These are phyloP conservation scores for Alectura lathami DNA, from an alignment of 2,113 vertebrate species.

Conservation along the genomic window DNA sequence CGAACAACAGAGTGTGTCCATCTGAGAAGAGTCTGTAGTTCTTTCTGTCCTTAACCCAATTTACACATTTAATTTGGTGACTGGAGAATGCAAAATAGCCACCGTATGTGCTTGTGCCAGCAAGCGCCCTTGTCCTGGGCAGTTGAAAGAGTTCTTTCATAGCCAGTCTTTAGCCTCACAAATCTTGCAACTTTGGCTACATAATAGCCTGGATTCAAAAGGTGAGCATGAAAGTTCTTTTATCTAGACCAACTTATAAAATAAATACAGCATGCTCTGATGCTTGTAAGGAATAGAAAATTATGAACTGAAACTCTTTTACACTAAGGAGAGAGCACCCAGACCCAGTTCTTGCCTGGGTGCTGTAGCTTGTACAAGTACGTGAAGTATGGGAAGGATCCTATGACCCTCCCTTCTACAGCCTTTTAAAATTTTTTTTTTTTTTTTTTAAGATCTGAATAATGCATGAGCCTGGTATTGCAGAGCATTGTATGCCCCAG, in stretches of 20 bases:
- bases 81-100: neutral
- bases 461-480: neutral
- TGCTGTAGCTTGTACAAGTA: neutral
- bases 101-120: neutral
- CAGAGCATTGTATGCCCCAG: conserved; percentile 11
- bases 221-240: neutral
- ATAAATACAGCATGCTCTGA: neutral
- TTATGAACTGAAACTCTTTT: neutral
- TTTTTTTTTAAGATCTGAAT: neutral
- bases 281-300: neutral
- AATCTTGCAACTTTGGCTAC: neutral
- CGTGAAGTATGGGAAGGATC: neutral
- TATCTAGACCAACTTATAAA: neutral
- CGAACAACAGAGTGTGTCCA: neutral
- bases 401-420: neutral
- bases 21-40: neutral
- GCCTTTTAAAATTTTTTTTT: neutral
- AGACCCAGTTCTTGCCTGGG: neutral
- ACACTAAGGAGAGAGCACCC: neutral
- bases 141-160: neutral
- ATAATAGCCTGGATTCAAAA: neutral
- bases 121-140: neutral
- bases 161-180: neutral
- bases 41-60: neutral
- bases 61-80: neutral